Conservation (phyloP, 2,113 vertebrate species). For the Heterochromis multidens region DNA sequence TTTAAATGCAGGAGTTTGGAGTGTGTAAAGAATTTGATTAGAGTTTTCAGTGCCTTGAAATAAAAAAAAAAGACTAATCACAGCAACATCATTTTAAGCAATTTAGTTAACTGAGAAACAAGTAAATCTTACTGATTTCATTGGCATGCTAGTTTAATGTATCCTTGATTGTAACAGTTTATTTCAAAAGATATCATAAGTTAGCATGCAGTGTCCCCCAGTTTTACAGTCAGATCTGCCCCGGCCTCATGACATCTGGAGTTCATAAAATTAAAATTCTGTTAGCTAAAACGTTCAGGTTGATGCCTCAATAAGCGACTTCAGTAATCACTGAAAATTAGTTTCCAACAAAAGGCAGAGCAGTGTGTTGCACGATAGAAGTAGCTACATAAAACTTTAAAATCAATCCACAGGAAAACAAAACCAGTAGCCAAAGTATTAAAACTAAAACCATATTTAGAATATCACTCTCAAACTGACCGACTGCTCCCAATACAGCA, state of each 20-base stretch:
- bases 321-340: neutral
- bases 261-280: neutral
- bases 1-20: neutral
- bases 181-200: too few species aligned
- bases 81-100: too few species aligned
- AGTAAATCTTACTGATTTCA: too few species aligned
- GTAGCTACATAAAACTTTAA: neutral
- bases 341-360: neutral
- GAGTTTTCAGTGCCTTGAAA: neutral
- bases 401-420: neutral
- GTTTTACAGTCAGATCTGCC: neutral
- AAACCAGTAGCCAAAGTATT: neutral
- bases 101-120: too few species aligned
- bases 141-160: too few species aligned
- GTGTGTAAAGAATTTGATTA: neutral
- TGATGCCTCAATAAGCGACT: neutral
- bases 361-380: neutral
- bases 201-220: neutral
- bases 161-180: too few species aligned
- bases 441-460: neutral
- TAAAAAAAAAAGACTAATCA: too few species aligned
- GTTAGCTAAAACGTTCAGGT: neutral
- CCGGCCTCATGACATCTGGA: too few species aligned
- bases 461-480: neutral
- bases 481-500: neutral